Conservation (phyloP, 2,888 invertebrate genomes). For the Zygaena filipendulae region DNA sequence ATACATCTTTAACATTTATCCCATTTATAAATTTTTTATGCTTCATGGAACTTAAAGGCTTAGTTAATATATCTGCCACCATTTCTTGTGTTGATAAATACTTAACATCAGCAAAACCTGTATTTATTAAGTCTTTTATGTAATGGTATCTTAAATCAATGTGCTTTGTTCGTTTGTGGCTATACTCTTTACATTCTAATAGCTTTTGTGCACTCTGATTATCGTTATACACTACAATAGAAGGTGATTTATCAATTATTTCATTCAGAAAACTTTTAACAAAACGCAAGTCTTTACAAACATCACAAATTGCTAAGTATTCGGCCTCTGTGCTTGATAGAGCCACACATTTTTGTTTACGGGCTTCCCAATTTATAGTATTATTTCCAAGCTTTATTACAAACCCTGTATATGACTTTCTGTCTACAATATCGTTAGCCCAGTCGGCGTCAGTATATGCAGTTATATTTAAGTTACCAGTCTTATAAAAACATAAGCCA, state of each 20-base stretch:
- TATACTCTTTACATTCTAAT: conserved; percentile 5
- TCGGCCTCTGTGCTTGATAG: conserved; percentile 18
- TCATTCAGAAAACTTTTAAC: not conserved
- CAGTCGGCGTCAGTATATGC: conserved; percentile 15
- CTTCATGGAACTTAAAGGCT: not conserved
- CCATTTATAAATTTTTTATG: not conserved
- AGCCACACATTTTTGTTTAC: conserved; percentile 15
- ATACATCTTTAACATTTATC: not conserved
- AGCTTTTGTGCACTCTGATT: conserved; percentile 6
- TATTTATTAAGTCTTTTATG: not conserved
- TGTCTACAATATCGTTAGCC: conserved; percentile 11
- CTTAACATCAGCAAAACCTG: not conserved
- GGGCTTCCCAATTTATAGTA: conserved; percentile 13
- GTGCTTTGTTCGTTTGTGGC: conserved; percentile 11
- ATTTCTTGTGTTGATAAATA: not conserved
- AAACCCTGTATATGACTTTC: conserved; percentile 18
- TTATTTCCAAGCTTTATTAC: conserved; percentile 8
- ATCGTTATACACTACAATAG: conserved; percentile 1
- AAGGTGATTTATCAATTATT: not conserved
- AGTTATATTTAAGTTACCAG: conserved; percentile 1
- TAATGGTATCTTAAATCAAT: conserved; percentile 12
- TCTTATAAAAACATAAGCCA: conserved; percentile 8
- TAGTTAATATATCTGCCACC: not conserved
- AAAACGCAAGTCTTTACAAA: conserved; percentile 15
- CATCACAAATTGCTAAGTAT: conserved; percentile 14